Evolutionary conservation across 92 coral and sea anemone genomes (phyloP).

Genomic region (Zoanthus sansibaricus): DNA sequence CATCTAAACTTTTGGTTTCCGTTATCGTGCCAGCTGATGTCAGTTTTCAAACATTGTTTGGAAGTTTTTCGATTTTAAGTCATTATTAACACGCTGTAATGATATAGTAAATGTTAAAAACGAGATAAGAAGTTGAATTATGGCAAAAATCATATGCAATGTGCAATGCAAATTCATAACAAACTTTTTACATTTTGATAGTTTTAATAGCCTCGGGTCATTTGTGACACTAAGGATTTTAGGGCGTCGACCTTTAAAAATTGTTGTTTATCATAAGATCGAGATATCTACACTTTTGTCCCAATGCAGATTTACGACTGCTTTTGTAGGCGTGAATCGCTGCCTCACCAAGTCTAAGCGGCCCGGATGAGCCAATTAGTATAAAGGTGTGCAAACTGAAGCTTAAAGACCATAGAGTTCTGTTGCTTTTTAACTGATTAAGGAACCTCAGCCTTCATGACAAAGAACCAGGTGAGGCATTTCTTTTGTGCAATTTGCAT

Average conservation of each 20-base stretch:
- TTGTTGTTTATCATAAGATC: not conserved
- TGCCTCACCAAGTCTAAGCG: too few relatives aligned
- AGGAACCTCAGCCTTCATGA: too few relatives aligned
- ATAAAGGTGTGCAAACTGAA: too few relatives aligned
- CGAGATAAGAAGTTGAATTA: slow-evolving; percentile 6
- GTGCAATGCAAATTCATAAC: not conserved
- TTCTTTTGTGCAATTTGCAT: too few relatives aligned
- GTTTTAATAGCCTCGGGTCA: not conserved
- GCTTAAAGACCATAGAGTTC: too few relatives aligned
- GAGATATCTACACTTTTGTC: not conserved
- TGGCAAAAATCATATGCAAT: not conserved
- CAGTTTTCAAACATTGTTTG: not conserved
- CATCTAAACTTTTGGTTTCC: not conserved
- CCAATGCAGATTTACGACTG: too few relatives aligned
- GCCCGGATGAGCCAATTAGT: too few relatives aligned
- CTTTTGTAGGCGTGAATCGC: too few relatives aligned
- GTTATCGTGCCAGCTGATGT: not conserved
- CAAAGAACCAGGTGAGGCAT: too few relatives aligned
- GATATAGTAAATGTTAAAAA: not conserved
- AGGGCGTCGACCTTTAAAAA: not conserved
- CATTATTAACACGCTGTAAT: not conserved
- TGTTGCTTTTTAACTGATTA: too few relatives aligned
- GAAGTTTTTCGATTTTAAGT: not conserved
- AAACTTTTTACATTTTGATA: not conserved
- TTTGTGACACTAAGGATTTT: not conserved